A percentile compares a stretch with the other conserved stretches of the same genome.
These are phyloP conservation scores for Eubucco bourcierii DNA, from an alignment of 2,113 vertebrate genomes.

Conservation along the genomic window DNA sequence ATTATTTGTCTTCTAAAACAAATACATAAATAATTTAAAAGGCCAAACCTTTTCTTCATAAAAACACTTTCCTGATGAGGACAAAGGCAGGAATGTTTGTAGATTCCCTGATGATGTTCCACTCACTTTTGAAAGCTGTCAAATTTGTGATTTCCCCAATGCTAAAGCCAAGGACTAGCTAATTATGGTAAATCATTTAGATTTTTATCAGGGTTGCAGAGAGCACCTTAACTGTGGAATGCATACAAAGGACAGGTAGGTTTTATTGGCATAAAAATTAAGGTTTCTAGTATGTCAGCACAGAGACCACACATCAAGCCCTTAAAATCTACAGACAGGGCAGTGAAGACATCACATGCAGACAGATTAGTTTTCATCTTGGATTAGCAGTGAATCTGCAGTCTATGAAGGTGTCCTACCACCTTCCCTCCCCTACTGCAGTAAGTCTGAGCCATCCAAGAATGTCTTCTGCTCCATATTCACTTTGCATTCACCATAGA, in stretches of 20 bases:
- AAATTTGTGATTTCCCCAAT: neutral
- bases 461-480: neutral
- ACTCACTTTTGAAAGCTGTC: neutral
- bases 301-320: neutral
- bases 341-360: neutral
- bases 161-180: neutral
- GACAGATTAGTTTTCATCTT: neutral
- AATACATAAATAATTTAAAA: neutral
- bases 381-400: neutral
- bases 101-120: neutral
- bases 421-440: neutral
- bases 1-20: neutral
- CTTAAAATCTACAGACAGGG: neutral
- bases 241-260: neutral
- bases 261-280: neutral
- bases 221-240: neutral
- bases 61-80: neutral
- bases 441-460: neutral
- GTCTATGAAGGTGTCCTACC: neutral
- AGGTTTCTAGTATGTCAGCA: neutral
- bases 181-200: neutral
- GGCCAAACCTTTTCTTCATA: neutral
- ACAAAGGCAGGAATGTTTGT: neutral
- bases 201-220: constrained; percentile 2
- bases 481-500: fast-evolving